Evolutionary conservation across 1,140 invertebrate species (phyloP), one percentile per base, ranked within the genome.

Genomic region (Euura saliciscinereae): DNA sequence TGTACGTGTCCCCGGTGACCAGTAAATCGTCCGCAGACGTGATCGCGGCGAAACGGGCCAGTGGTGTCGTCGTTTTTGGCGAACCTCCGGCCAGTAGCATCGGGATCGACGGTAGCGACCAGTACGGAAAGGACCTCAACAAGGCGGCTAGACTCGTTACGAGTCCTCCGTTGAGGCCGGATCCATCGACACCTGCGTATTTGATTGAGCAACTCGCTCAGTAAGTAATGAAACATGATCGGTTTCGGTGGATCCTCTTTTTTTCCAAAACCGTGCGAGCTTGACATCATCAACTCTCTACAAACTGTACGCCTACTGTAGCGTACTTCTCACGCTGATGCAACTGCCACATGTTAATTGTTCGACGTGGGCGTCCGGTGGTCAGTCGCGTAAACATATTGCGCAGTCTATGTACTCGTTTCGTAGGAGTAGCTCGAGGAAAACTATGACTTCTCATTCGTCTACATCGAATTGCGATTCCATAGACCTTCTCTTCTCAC

Each of bases 181-280:
- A 96, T 83, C 87, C 93, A 11, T 89, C 88, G 66, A 99, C 97
- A 68, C 95, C 96, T 44, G 90, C 89, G 72, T 92, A 93, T 82
- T 90, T 98, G 83, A 93, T 96, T 88, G 93, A 96, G 85, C 90
- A 95, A 3, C 89, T 98, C 76, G 93, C 95, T 77, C 91, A 93
- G 96, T 98, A 90, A 93, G 93, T 91, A 85, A 71, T 1, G 28
- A 28, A 28, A 28, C 28, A 28, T 8, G 42, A 65, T 28, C 28
- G 28, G 28, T 28, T 28, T 1, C 28, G 28, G 28, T 28, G 28
- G 28, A 28, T 28, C 28, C 28, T 28, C 28, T 28, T 28, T 28
- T 28, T 28, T 28, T 28, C 28, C 28, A 28, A 28, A 28, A 28
- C 28, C 28, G 28, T 28, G 28, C 28, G 28, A 28, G 28, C 28